A percentile compares a stretch with the other conserved stretches of the same genome.
Conservation (phyloP, 2,113 vertebrate species). For the Lynx canadensis region DNA sequence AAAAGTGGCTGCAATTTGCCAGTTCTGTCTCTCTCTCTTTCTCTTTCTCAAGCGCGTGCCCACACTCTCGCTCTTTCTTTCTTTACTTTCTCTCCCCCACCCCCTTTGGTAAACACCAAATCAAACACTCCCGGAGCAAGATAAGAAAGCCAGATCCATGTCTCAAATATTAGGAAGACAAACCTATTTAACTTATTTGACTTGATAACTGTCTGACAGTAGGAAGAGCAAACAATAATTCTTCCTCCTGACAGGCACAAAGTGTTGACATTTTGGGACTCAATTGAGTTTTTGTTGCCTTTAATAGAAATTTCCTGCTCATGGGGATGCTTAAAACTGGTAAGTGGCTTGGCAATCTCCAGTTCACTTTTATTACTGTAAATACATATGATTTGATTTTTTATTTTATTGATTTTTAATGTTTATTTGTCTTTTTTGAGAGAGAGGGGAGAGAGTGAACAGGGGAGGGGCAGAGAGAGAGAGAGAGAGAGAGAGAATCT, state of each 20-base stretch:
- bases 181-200: slow-evolving; percentile 43
- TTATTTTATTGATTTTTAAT: slow-evolving; percentile 11
- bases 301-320: not conserved
- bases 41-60: not conserved
- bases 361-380: not conserved
- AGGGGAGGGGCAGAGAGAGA: too few relatives aligned
- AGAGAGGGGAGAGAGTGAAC: too few relatives aligned
- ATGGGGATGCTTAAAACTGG: not conserved
- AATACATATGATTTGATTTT: slow-evolving; percentile 18
- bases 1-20: slow-evolving; percentile 72
- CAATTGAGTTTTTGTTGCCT: slow-evolving; percentile 25
- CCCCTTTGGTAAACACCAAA: slow-evolving; percentile 26
- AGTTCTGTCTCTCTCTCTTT: not conserved
- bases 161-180: slow-evolving; percentile 44
- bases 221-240: slow-evolving; percentile 45
- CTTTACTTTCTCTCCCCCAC: not conserved
- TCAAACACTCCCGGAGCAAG: slow-evolving; percentile 54
- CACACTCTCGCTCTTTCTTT: not conserved
- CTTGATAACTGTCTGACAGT: slow-evolving; percentile 27
- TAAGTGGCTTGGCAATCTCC: not conserved
- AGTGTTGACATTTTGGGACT: slow-evolving; percentile 36
- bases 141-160: slow-evolving; percentile 31
- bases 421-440: too few relatives aligned
- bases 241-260: slow-evolving; percentile 27
- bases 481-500: too few relatives aligned